Percentiles rank a stretch among this genome's conserved stretches.
Evolutionary conservation across 1,140 invertebrate species (phyloP).

Genomic region (Drosophila seguyi): DNA sequence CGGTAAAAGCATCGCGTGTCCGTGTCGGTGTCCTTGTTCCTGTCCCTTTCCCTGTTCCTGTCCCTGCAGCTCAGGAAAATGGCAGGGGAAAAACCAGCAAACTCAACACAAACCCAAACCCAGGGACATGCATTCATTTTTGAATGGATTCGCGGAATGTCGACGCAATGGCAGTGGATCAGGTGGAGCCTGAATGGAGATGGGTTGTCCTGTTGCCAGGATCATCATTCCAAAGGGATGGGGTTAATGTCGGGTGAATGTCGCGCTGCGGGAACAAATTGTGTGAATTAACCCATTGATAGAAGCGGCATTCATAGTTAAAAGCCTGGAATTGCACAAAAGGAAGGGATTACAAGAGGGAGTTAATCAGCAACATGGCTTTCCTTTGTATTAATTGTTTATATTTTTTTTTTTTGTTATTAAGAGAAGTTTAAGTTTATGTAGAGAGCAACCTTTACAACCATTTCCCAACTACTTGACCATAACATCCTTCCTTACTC

Average conservation of each 20-base stretch:
- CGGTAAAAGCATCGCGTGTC: conserved; percentile 59
- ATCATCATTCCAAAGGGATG: not conserved
- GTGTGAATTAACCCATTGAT: conserved; percentile 38
- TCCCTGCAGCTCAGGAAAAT: not conserved
- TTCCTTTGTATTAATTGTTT: too few species aligned
- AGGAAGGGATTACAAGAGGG: conserved; percentile 3
- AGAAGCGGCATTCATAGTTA: not conserved
- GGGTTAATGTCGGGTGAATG: conserved; percentile 37
- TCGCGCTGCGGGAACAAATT: conserved; percentile 27
- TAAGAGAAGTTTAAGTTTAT: not conserved
- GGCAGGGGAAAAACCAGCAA: not conserved
- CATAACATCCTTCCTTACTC: not conserved
- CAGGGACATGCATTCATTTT: conserved; percentile 47
- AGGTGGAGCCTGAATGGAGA: conserved; percentile 43
- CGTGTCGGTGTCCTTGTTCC: not conserved
- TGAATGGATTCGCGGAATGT: conserved; percentile 45
- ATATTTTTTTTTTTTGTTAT: not conserved
- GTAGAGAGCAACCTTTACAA: too few species aligned
- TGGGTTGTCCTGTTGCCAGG: conserved; percentile 18
- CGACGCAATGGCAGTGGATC: conserved; percentile 38
- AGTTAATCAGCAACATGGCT: conserved; percentile 2
- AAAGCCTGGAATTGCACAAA: conserved; percentile 4
- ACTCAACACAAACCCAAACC: conserved; percentile 3
- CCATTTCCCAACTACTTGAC: not conserved
- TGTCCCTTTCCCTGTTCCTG: not conserved